Base-by-base conservation (phyloP, 2,797 vertebrate genomes). In the Mastacembelus armatus region DNA sequence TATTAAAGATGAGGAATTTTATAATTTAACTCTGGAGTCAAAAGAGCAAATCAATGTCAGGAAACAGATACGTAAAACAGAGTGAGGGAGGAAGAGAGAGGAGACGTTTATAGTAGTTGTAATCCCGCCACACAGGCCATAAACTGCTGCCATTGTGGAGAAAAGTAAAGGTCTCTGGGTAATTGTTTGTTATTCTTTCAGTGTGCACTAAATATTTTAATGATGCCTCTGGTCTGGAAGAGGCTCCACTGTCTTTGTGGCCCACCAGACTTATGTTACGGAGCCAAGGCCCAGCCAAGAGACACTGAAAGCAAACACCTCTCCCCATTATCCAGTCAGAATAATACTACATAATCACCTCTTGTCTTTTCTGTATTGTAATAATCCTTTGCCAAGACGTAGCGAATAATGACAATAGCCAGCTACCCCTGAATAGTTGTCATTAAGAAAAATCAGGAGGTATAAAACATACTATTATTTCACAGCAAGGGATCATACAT, bases 1-100 rank as follows among this genome's bases (percentile, higher is more conserved):
- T 51, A 61, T 50, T 39, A 33, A 65, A 29, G 30, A 65, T 38
- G 26, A 73, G 67, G 59, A 81, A 78, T 79, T 74, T 69, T 11
- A 66, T 47, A 54, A 72, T 81, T 88, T 78, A 14, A 83, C 48
- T 75, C 70, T 84, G 70, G 73, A 81, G 43, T 64, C 60, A 49
- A 76, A 72, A 42, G 35, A 80, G 14, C 26, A 49, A 43, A 70
- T 52, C 16, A 11, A 27, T 44, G 76, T 57, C 71, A 74, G 52
- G 71, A 84, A 73, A 66, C 40, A 57, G 51, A 77, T 71, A 82
- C 58, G 55, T 5, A 69, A 60, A 76, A 40, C 4, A 27, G 14
- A 47, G 26, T 32, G 24, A 18, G 21, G 7, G 22, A 16, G 14
- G 4, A 29, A 47, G 30, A 10, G 10, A 27, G 35, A 11, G 14